Evolutionary conservation across 2,113 vertebrate genomes (phyloP).

Genomic region (Ptilorrhoa leucosticta): DNA sequence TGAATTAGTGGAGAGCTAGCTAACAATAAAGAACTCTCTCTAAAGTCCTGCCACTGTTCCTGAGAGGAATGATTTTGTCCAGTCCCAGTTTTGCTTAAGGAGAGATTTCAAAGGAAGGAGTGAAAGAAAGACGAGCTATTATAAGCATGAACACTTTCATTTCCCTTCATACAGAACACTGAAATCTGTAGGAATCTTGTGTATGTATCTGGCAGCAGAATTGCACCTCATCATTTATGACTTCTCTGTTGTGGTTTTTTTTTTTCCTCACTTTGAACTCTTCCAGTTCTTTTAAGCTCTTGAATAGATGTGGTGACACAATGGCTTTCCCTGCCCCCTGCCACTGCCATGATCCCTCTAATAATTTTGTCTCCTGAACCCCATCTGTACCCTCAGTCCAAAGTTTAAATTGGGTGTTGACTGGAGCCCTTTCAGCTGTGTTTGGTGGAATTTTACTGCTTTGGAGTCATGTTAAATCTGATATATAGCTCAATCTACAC

Average conservation of each 20-base stretch:
- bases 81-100: neutral
- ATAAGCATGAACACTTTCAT: neutral
- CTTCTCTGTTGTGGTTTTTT: neutral
- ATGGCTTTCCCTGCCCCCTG: neutral
- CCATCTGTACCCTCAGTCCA: neutral
- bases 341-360: neutral
- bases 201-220: neutral
- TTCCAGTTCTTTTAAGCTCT: neutral
- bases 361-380: neutral
- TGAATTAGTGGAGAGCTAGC: neutral
- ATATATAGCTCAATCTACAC: slow-evolving; percentile 21
- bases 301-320: neutral
- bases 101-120: neutral
- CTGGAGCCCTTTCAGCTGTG: neutral
- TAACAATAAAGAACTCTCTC: neutral
- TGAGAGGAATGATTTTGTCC: neutral
- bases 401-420: slow-evolving; percentile 22
- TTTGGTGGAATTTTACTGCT: slow-evolving; percentile 32
- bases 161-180: neutral
- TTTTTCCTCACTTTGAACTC: neutral
- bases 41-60: neutral
- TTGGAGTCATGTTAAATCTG: slow-evolving; percentile 9
- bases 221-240: neutral
- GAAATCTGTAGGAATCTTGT: neutral
- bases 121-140: neutral